A percentile compares a stretch with the other conserved stretches of the same genome.
Evolutionary conservation across 35 echinoderm and acorn worm species (phyloP).

Genomic region (Lytechinus variegatus): DNA sequence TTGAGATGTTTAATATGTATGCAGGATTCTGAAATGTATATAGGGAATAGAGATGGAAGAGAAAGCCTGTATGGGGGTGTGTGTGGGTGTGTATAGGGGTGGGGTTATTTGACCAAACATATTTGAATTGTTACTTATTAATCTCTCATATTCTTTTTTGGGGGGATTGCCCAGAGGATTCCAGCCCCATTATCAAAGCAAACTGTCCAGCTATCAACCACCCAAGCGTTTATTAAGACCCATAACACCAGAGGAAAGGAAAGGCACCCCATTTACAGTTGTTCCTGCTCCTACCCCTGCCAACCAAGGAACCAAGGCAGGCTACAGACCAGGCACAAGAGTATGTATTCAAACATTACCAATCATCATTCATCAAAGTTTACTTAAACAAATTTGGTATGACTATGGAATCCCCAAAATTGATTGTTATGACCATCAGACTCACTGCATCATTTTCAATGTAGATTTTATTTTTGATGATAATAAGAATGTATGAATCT

Average conservation of each 20-base stretch:
- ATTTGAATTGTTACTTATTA: no score
- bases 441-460: not conserved
- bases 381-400: no score
- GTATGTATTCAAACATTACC: slow-evolving; percentile 35
- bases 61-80: not conserved
- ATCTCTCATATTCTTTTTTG: not conserved
- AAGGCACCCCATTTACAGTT: slow-evolving; percentile 73
- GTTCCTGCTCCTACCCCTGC: slow-evolving; percentile 92
- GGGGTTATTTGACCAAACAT: not conserved
- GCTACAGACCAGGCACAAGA: slow-evolving; percentile 59
- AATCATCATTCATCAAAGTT: no score
- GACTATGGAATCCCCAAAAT: no score
- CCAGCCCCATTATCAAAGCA: slow-evolving; percentile 69
- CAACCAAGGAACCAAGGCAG: slow-evolving; percentile 49
- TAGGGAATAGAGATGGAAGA: no score
- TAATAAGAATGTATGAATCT: not conserved
- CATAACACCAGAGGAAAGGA: slow-evolving; percentile 61
- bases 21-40: no score
- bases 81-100: not conserved
- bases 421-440: not conserved
- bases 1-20: no score
- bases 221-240: slow-evolving; percentile 74
- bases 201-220: slow-evolving; percentile 65
- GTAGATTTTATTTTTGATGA: not conserved
- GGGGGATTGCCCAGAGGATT: slow-evolving; percentile 50